Evolutionary conservation across 1,140 invertebrate genomes (phyloP), one percentile per base, ranked within the genome.

Genomic region (Philaenus spumarius): DNA sequence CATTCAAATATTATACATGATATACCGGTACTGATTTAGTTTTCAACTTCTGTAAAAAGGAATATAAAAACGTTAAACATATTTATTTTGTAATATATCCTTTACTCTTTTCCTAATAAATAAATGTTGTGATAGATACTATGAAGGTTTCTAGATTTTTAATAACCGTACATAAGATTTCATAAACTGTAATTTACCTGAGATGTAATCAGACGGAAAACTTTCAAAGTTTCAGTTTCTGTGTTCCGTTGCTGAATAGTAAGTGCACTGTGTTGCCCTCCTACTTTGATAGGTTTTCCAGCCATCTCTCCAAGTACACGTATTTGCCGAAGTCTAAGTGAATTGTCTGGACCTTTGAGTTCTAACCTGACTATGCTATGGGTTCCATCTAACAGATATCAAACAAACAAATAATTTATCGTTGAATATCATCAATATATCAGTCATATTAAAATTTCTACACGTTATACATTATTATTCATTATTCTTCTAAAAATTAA

Each of bases 161-260:
- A n/a, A n/a, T n/a, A n/a, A n/a, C n/a, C n/a, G n/a, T n/a, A n/a
- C n/a, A n/a, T n/a, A n/a, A n/a, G n/a, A n/a, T n/a, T n/a, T n/a
- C n/a, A n/a, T n/a, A n/a, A n/a, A n/a, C n/a, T n/a, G n/a, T n/a
- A 30, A 9, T 30, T 66, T 72, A 89, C 90, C 80, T 94, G 89
- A 62, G 90, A 89, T 0, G 93, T 96, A 5, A 98, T 87, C 1
- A 95, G 77, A n/a, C 94, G 79, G 70, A 98, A 97, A 0, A 98
- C 93, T 67, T 90, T 82, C 9, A 98, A 73, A 0, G 95, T 97
- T 75, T 98, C 94, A 12, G 85, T 77, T 76, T 98, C 94, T 67
- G 92, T 93, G 68, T 92, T 89, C 50, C 84, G 80, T 66, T 92
- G 89, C 56, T 93, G 85, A 26, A 93, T 85, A n/a, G 79, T 79